phyloP scores from a whole-genome alignment of 2,113 vertebrate species.

The Patagioenas fasciata region DNA sequence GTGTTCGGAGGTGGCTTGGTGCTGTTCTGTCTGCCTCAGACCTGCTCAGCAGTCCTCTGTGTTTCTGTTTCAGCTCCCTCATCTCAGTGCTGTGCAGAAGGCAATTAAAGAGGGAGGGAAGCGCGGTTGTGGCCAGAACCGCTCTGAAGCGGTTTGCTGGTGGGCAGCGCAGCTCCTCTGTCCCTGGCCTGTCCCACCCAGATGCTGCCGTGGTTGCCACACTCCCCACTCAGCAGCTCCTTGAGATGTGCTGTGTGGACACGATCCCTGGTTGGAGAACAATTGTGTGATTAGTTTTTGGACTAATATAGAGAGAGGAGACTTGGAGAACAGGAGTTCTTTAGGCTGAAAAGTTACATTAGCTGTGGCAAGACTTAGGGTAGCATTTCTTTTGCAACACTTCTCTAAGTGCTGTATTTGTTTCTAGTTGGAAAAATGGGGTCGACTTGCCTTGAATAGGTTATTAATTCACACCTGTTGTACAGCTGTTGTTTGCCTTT shows the following conservation, averaged over 20 bases:
- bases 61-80: background rate
- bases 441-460: background rate
- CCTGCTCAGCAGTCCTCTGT: background rate
- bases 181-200: background rate
- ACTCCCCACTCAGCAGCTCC: background rate
- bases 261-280: background rate
- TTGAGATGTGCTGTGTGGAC: background rate
- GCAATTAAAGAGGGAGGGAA: background rate
- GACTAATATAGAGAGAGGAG: background rate
- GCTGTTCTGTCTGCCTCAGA: background rate
- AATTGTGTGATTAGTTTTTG: background rate
- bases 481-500: background rate
- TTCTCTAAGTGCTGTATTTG: background rate
- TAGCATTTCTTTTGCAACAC: background rate
- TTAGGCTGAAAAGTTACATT: background rate
- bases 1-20: background rate
- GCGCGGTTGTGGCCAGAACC: background rate
- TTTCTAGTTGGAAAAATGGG: background rate
- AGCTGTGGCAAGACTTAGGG: too few relatives aligned
- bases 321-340: background rate
- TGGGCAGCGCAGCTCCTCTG: background rate
- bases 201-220: background rate
- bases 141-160: background rate
- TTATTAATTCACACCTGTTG: background rate
- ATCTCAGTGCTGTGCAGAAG: background rate